Percentiles rank a stretch among this genome's conserved stretches.
These are phyloP conservation scores for Hemicordylus capensis DNA, from an alignment of 2,113 vertebrate genomes.

Conservation along the genomic window DNA sequence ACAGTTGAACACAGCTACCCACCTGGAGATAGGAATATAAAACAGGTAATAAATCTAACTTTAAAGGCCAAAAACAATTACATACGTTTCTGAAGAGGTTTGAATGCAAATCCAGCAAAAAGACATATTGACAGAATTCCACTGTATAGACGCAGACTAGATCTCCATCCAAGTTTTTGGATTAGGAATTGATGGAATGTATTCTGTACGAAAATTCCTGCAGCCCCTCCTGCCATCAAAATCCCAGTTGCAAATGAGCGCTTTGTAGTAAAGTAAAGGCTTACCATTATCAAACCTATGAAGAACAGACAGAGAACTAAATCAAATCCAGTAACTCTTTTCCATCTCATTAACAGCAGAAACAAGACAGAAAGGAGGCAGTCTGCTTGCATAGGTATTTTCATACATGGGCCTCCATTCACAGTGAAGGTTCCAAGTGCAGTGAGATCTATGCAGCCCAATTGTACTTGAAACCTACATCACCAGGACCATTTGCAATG, in stretches of 20 bases:
- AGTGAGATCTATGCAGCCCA: background rate
- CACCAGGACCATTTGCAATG: too few relatives aligned
- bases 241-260: slow-evolving; percentile 37
- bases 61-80: background rate
- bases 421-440: background rate
- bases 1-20: too few relatives aligned
- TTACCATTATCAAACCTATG: slow-evolving; percentile 36
- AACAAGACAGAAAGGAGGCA: background rate
- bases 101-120: slow-evolving; percentile 41
- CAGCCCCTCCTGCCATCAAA: slow-evolving; percentile 34
- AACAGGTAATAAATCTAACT: background rate
- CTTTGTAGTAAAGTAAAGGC: slow-evolving; percentile 48
- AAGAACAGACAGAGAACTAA: slow-evolving; percentile 5
- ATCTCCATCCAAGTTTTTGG: slow-evolving; percentile 21
- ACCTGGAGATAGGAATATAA: background rate
- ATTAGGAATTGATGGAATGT: slow-evolving; percentile 27
- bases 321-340: rapidly evolving
- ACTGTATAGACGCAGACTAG: slow-evolving; percentile 31
- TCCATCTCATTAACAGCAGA: background rate
- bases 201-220: slow-evolving; percentile 36
- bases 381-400: background rate
- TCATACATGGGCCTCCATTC: background rate
- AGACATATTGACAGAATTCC: slow-evolving; percentile 9
- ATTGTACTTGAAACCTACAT: background rate
- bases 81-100: slow-evolving; percentile 40